phyloP scores from a whole-genome alignment of 2,888 invertebrate genomes.

The Antheraea assamensis region DNA sequence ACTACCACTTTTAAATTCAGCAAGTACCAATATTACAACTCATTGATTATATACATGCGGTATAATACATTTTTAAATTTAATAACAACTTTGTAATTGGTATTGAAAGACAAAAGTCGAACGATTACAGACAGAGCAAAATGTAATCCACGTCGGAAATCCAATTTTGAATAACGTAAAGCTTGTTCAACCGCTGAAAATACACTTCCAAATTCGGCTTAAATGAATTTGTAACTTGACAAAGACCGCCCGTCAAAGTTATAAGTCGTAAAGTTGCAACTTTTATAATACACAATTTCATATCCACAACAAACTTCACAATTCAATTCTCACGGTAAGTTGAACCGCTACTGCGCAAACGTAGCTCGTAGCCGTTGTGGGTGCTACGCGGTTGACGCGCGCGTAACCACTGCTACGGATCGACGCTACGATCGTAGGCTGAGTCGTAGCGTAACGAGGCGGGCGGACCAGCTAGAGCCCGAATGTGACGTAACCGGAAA shows the following conservation, averaged over 20 bases:
- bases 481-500: conserved; percentile 55
- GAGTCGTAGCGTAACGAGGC: conserved; percentile 56
- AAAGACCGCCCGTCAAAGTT: conserved; percentile 1
- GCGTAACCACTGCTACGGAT: conserved; percentile 73
- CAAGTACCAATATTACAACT: not conserved
- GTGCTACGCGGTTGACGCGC: conserved; percentile 59
- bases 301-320: conserved; percentile 9
- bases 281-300: not conserved
- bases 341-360: conserved; percentile 28
- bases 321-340: conserved; percentile 22
- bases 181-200: conserved; percentile 14
- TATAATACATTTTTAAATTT: not conserved
- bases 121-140: not conserved
- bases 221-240: not conserved
- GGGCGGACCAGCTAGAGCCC: conserved; percentile 32
- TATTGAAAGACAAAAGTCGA: not conserved
- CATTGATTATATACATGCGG: not conserved
- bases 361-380: conserved; percentile 45
- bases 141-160: conserved; percentile 27
- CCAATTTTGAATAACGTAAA: conserved; percentile 7
- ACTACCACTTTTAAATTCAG: not conserved
- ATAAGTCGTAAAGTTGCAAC: conserved; percentile 4
- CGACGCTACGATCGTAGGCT: conserved; percentile 50
- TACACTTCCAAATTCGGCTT: conserved; percentile 6
- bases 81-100: not conserved